Conservation (phyloP, 2,888 invertebrate genomes). For the Notocelia uddmanniana region DNA sequence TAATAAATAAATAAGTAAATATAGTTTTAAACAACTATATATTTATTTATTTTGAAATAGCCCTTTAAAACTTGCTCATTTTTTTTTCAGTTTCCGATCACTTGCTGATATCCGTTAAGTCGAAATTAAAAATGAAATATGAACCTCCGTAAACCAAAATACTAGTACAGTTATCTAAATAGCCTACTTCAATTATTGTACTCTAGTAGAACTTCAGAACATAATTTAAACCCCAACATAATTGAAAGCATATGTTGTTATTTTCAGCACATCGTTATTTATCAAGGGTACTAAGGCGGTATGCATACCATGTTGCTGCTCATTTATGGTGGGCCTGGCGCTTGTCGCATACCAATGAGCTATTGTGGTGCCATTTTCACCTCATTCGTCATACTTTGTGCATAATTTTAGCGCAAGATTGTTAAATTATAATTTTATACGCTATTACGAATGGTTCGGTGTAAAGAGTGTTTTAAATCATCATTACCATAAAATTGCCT, state of each 20-base stretch:
- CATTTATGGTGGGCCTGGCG: conserved; percentile 68
- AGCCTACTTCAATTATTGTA: no score
- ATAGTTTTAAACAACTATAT: no score
- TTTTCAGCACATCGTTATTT: conserved; percentile 25
- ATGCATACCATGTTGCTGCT: conserved; percentile 49
- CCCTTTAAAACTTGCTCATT: no score
- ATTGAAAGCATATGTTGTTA: conserved; percentile 8
- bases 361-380: conserved; percentile 59
- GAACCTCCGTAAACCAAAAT: no score
- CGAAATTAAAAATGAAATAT: no score
- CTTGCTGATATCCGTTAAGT: no score
- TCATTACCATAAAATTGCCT: not conserved
- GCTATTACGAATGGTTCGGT: not conserved
- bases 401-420: conserved; percentile 28
- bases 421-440: conserved; percentile 20
- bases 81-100: no score
- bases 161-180: no score
- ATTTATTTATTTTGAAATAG: no score
- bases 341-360: conserved; percentile 67
- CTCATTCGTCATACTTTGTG: conserved; percentile 58
- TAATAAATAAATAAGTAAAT: no score
- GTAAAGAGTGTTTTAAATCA: not conserved
- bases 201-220: no score
- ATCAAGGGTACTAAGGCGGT: conserved; percentile 25
- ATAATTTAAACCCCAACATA: conserved; percentile 6